Conservation (phyloP, 2,888 invertebrate species). For the Ophonus ardosiacus region DNA sequence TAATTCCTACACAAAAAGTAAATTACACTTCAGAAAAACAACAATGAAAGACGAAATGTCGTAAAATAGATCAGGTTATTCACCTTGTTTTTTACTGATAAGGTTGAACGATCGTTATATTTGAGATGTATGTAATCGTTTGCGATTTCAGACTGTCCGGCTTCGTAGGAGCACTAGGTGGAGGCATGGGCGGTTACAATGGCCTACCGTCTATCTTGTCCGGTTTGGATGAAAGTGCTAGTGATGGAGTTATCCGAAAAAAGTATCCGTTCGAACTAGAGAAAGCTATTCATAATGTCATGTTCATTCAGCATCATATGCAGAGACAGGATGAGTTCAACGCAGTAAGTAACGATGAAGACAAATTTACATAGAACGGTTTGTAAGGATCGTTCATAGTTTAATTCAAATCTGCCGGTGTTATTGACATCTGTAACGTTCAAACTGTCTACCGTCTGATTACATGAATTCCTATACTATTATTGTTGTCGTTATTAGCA, state of each 20-base stretch:
- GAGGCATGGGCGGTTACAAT: slow-evolving; percentile 84
- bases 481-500: too few species aligned
- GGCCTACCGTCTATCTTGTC: slow-evolving; percentile 91
- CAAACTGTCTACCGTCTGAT: too few species aligned
- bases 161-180: slow-evolving; percentile 84
- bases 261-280: slow-evolving; percentile 95
- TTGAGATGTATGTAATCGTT: slow-evolving; percentile 36
- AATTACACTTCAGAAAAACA: not conserved
- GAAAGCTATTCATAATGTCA: slow-evolving; percentile 95
- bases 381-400: not conserved
- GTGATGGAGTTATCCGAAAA: slow-evolving; percentile 86
- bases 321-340: slow-evolving; percentile 96
- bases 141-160: slow-evolving; percentile 81
- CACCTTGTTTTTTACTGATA: not conserved
- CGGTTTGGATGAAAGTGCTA: slow-evolving; percentile 88
- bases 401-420: not conserved
- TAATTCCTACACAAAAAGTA: not conserved
- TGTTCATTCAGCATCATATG: slow-evolving; percentile 97
- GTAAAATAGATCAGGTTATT: not conserved
- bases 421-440: too few species aligned
- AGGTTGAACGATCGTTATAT: not conserved
- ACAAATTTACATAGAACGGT: not conserved
- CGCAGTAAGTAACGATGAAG: slow-evolving; percentile 75
- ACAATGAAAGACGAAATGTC: too few species aligned
- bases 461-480: too few species aligned